These are phyloP conservation scores for Oreamnos americanus DNA, from an alignment of 2,113 vertebrate genomes.

Conservation along the genomic window DNA sequence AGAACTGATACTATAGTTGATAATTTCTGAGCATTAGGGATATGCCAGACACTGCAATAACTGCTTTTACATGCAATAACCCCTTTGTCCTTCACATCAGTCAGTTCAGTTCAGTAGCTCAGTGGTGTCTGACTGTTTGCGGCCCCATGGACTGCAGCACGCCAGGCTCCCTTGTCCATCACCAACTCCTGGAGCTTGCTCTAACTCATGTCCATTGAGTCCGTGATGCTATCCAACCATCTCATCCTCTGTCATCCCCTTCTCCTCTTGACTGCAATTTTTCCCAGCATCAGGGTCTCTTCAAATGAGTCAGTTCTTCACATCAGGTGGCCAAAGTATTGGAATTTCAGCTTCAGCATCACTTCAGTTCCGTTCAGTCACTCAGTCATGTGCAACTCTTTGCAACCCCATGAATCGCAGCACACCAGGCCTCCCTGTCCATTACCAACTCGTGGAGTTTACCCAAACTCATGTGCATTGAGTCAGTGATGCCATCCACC, in stretches of 20 bases:
- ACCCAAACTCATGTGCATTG: too few relatives aligned
- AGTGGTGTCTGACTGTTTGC: background rate
- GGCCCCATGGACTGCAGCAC: rapidly evolving
- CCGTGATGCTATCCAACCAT: background rate
- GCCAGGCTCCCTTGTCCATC: background rate
- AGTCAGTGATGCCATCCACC: too few relatives aligned
- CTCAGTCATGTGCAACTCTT: too few relatives aligned
- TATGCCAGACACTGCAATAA: background rate
- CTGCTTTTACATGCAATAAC: background rate
- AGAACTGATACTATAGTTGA: background rate
- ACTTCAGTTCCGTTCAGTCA: background rate
- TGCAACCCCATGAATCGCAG: too few relatives aligned
- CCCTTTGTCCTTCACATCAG: background rate
- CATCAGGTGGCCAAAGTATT: background rate
- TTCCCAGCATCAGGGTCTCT: background rate
- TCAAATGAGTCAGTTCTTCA: background rate
- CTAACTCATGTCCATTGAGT: background rate
- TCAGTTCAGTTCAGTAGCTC: background rate
- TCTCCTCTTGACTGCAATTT: background rate
- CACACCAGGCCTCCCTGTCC: too few relatives aligned
- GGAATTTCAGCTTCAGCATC: background rate
- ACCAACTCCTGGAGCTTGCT: background rate
- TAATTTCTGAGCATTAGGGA: background rate
- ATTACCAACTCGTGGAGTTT: too few relatives aligned
- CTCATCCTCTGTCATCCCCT: background rate